A percentile compares a stretch with the other conserved stretches of the same genome.
Evolutionary conservation across 30 jellyfish, hydroid and myxozoan species (phyloP).

Genomic region (Cassiopea xamachana): DNA sequence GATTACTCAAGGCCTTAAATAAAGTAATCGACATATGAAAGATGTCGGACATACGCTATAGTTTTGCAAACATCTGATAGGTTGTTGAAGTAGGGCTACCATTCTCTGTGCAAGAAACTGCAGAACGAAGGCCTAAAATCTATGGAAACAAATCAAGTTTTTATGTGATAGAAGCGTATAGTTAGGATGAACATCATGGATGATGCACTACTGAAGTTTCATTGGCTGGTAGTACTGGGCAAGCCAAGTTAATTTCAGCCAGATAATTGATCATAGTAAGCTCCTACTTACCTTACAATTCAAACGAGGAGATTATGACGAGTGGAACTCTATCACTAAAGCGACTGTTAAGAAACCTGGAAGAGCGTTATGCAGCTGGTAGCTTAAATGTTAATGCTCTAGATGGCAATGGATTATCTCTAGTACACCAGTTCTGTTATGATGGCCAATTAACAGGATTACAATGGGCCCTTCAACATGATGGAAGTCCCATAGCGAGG

Average conservation of each 20-base stretch:
- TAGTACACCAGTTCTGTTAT: conserved; percentile 83
- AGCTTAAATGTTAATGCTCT: conserved; percentile 79
- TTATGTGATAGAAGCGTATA: too few relatives aligned
- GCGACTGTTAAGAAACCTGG: conserved; percentile 68
- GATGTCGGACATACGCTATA: not conserved
- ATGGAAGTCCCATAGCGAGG: conserved; percentile 79
- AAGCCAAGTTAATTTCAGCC: too few relatives aligned
- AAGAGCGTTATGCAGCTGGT: conserved; percentile 85
- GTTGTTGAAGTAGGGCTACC: too few relatives aligned
- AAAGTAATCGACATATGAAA: too few relatives aligned
- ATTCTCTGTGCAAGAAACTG: too few relatives aligned
- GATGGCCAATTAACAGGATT: conserved; percentile 88
- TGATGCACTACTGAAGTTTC: too few relatives aligned
- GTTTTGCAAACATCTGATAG: not conserved
- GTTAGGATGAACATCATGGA: too few relatives aligned
- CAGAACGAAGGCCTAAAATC: too few relatives aligned
- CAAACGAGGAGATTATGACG: conserved; percentile 8
- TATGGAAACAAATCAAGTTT: too few relatives aligned
- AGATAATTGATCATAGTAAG: too few relatives aligned
- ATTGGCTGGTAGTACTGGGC: too few relatives aligned
- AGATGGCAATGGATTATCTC: conserved; percentile 86
- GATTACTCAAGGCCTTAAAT: not conserved
- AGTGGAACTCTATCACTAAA: conserved; percentile 65
- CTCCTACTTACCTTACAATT: not conserved
- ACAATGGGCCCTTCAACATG: conserved; percentile 85